phyloP scores from a whole-genome alignment of 2,888 invertebrate genomes.

The Volucella inflata region DNA sequence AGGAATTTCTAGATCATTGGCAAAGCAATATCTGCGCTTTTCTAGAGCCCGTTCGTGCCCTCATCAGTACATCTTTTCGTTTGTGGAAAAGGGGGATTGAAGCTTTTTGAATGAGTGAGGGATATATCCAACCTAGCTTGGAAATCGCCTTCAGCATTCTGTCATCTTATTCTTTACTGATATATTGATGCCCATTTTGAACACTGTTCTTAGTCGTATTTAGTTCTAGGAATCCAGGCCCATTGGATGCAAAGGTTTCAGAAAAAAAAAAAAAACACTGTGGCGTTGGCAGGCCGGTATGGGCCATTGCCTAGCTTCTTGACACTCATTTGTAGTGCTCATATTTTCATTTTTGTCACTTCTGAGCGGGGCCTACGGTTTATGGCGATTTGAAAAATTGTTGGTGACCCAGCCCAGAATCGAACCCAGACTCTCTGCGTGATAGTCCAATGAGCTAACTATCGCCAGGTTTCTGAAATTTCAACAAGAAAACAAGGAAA shows the following conservation, averaged over 20 bases:
- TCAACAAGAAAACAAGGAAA: neutral
- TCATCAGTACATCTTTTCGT: slow-evolving; percentile 97
- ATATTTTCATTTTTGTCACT: too few species aligned
- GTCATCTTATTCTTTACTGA: slow-evolving; percentile 90
- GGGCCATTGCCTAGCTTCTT: too few species aligned
- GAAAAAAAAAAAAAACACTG: too few species aligned
- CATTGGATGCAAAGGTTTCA: neutral
- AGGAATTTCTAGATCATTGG: slow-evolving; percentile 96
- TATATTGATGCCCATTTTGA: slow-evolving; percentile 73
- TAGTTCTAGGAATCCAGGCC: too few species aligned
- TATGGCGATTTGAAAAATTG: too few species aligned
- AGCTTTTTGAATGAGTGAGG: slow-evolving; percentile 97
- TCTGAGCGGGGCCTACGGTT: too few species aligned
- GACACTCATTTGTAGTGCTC: too few species aligned
- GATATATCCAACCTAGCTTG: slow-evolving; percentile 93
- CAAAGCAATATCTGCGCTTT: slow-evolving; percentile 98
- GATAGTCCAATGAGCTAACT: too few species aligned
- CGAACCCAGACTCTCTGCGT: too few species aligned
- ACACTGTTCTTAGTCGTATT: neutral
- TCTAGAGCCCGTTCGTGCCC: slow-evolving; percentile 98
- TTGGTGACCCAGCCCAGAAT: too few species aligned
- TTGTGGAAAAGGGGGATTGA: slow-evolving; percentile 96
- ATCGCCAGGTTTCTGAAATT: slow-evolving; percentile 35
- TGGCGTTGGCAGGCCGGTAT: too few species aligned
- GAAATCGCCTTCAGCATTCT: slow-evolving; percentile 96